Evolutionary conservation across 2,113 vertebrate genomes (phyloP).

Genomic region (Prinia subflava): DNA sequence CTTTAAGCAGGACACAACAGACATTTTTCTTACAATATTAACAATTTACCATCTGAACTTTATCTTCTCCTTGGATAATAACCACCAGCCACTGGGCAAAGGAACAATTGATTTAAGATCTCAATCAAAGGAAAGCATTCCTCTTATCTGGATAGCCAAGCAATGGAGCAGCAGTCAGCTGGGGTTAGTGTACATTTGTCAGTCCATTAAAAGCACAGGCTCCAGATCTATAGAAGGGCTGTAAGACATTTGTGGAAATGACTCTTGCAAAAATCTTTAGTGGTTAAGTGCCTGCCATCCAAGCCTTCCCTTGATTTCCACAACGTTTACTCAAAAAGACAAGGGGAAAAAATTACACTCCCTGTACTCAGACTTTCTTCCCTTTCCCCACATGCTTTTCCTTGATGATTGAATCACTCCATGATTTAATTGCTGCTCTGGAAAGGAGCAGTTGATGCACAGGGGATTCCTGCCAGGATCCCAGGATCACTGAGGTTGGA

Average conservation of each 20-base stretch:
- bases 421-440: not conserved
- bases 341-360: not conserved
- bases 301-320: not conserved
- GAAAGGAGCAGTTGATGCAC: not conserved
- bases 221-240: not conserved
- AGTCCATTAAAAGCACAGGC: constrained; percentile 33
- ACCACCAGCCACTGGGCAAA: not conserved
- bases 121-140: constrained; percentile 43
- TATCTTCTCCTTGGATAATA: constrained; percentile 49
- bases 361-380: not conserved
- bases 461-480: not conserved
- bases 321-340: not conserved
- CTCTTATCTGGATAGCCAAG: constrained; percentile 20
- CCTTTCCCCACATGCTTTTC: not conserved
- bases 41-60: constrained; percentile 54
- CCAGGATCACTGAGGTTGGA: not conserved
- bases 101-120: constrained; percentile 60
- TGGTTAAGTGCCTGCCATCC: not conserved
- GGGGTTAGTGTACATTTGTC: constrained; percentile 17
- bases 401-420: not conserved
- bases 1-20: constrained; percentile 28
- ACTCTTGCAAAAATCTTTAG: constrained; percentile 20
- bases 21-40: constrained; percentile 52
- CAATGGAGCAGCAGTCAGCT: not conserved
- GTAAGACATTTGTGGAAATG: constrained; percentile 14